Evolutionary conservation across 2,888 invertebrate species (phyloP).

Genomic region (Spilarctia lutea): DNA sequence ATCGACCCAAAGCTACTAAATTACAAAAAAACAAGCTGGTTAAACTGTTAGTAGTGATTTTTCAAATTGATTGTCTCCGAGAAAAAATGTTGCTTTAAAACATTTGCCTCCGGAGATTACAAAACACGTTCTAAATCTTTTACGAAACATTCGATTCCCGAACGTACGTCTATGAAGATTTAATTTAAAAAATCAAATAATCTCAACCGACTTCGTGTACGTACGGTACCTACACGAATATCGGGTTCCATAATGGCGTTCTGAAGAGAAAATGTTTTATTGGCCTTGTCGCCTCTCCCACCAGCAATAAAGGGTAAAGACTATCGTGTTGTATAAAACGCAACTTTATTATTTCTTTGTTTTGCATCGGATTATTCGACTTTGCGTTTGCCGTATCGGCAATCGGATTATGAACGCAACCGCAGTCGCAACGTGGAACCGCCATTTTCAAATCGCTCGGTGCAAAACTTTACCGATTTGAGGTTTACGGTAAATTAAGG

Average conservation of each 20-base stretch:
- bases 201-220: conserved; percentile 52
- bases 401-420: conserved; percentile 51
- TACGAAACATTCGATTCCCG: conserved; percentile 56
- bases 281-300: conserved; percentile 60
- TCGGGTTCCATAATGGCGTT: conserved; percentile 67
- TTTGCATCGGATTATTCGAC: conserved; percentile 52
- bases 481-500: conserved; percentile 28
- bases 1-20: background rate
- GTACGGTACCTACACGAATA: conserved; percentile 64
- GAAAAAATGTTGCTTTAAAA: conserved; percentile 25
- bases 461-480: conserved; percentile 34
- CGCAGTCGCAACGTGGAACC: conserved; percentile 33
- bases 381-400: conserved; percentile 51
- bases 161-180: conserved; percentile 60
- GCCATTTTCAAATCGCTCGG: conserved; percentile 36
- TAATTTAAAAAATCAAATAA: conserved; percentile 67
- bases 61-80: background rate
- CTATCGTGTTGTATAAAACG: conserved; percentile 59
- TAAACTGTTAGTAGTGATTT: background rate
- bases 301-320: conserved; percentile 62
- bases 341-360: conserved; percentile 64
- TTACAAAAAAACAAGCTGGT: background rate
- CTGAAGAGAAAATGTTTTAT: conserved; percentile 67
- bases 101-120: conserved; percentile 41
- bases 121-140: conserved; percentile 52